Conservation (phyloP, 2,888 invertebrate genomes). For the Dryobota labecula region DNA sequence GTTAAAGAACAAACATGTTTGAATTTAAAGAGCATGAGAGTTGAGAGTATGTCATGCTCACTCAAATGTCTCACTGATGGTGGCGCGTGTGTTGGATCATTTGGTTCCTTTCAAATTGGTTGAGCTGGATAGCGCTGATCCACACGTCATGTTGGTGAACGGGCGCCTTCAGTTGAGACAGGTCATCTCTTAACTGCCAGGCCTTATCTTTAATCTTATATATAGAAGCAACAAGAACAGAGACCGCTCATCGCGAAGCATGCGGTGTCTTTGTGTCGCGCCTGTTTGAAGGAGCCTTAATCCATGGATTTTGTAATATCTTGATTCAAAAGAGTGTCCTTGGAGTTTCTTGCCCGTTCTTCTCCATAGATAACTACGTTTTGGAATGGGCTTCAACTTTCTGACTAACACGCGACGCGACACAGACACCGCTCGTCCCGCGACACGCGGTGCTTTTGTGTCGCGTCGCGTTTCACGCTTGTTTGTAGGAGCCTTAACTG, state of each 20-base stretch:
- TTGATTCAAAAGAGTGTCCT: neutral
- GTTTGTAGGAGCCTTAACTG: too few species aligned
- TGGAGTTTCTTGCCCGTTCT: neutral
- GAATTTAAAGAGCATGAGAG: neutral
- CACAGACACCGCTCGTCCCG: too few species aligned
- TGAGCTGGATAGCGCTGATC: neutral
- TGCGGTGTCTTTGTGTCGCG: too few species aligned
- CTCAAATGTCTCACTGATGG: neutral
- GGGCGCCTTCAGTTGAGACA: neutral
- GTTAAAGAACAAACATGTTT: constrained; percentile 22
- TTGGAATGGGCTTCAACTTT: neutral
- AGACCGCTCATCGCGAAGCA: too few species aligned
- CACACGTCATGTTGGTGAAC: neutral
- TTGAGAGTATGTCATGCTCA: neutral
- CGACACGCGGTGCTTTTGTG: too few species aligned
- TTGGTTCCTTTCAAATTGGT: neutral
- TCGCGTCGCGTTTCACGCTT: too few species aligned
- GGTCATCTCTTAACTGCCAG: neutral
- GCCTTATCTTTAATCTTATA: neutral
- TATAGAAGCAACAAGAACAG: neutral
- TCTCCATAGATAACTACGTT: neutral
- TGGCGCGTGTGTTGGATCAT: neutral
- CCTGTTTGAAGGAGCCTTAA: too few species aligned
- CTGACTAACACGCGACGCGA: too few species aligned
- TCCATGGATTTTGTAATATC: neutral